Conservation (phyloP, 2,888 invertebrate genomes). For the Panopea generosa region DNA sequence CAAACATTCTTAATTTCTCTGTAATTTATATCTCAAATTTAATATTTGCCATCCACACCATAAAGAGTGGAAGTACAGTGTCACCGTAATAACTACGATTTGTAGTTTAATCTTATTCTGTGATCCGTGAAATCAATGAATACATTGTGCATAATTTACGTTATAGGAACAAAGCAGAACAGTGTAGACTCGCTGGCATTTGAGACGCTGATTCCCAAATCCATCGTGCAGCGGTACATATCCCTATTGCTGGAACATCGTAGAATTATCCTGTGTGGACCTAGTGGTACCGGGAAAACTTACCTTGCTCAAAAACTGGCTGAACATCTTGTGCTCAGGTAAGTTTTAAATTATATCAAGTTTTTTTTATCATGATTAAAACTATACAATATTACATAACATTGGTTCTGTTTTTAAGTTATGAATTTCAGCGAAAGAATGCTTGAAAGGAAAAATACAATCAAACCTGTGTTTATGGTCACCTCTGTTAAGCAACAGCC, state of each 20-base stretch:
- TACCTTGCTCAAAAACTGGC: constrained; percentile 97
- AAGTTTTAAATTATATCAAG: constrained; percentile 7
- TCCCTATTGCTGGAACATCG: constrained; percentile 96
- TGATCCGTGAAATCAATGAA: too few relatives aligned
- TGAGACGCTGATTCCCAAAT: constrained; percentile 97
- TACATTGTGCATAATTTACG: not conserved
- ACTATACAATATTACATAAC: not conserved
- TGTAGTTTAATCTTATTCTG: too few relatives aligned
- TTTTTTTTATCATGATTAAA: not conserved
- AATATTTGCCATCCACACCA: too few relatives aligned
- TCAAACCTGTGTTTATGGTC: too few relatives aligned
- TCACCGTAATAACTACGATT: too few relatives aligned
- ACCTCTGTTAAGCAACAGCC: too few relatives aligned
- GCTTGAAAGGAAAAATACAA: too few relatives aligned
- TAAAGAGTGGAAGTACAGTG: too few relatives aligned
- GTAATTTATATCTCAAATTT: too few relatives aligned
- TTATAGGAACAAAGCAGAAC: constrained; percentile 90
- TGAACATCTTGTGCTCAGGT: constrained; percentile 92
- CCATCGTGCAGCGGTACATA: constrained; percentile 96
- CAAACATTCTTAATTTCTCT: too few relatives aligned
- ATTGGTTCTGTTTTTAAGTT: too few relatives aligned
- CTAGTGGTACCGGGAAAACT: constrained; percentile 98
- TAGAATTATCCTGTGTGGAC: constrained; percentile 97
- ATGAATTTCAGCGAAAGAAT: too few relatives aligned
- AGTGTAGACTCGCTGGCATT: constrained; percentile 97